These are phyloP conservation scores for Cyphomyrus plagiostoma DNA, from an alignment of 2,113 vertebrate species.

Conservation along the genomic window DNA sequence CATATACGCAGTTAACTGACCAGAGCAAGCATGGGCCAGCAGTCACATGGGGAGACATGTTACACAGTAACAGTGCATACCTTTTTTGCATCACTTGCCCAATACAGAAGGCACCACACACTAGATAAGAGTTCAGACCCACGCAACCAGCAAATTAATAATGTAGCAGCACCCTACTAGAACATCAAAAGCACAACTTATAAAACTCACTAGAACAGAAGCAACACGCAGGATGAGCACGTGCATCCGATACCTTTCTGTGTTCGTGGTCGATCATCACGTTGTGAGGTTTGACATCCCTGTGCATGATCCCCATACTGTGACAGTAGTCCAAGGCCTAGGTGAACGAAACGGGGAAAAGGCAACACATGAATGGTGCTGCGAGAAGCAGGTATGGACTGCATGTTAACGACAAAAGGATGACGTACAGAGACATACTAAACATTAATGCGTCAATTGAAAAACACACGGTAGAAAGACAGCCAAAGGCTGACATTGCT, in stretches of 20 bases:
- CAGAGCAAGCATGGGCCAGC: not conserved
- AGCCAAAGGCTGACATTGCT: not conserved
- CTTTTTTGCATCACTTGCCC: not conserved
- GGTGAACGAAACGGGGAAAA: not conserved
- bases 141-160: not conserved
- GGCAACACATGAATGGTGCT: not conserved
- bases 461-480: not conserved
- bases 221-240: not conserved
- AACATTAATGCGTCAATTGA: not conserved
- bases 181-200: not conserved
- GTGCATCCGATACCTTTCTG: constrained; percentile 64
- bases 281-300: constrained; percentile 80
- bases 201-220: not conserved
- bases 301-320: constrained; percentile 83
- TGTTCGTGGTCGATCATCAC: constrained; percentile 84
- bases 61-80: not conserved
- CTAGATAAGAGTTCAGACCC: not conserved
- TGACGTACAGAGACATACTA: not conserved
- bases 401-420: not conserved
- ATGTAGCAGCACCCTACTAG: not conserved
- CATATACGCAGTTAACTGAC: not conserved
- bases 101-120: not conserved
- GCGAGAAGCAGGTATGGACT: not conserved
- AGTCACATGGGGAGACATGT: not conserved
- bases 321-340: constrained; percentile 67